A percentile compares a stretch with the other conserved stretches of the same genome.
Evolutionary conservation across 1,140 invertebrate genomes (phyloP).

Genomic region (Ips typographus): DNA sequence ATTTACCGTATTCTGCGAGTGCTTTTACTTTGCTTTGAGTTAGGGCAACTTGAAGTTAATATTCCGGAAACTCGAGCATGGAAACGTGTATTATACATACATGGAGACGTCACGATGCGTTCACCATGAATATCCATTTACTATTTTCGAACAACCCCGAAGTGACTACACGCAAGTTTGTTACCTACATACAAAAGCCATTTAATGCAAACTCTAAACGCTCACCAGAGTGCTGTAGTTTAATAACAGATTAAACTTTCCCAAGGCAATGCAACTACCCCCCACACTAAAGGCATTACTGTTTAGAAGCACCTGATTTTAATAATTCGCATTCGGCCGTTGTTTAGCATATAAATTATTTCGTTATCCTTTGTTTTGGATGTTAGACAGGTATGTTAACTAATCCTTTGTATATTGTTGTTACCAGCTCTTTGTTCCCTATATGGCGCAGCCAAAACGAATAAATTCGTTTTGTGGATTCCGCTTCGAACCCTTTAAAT

Average conservation of each 20-base stretch:
- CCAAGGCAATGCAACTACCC: not conserved
- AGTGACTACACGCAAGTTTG: too few relatives aligned
- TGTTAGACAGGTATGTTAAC: conserved; percentile 31
- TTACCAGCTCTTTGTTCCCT: conserved; percentile 24
- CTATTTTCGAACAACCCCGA: too few relatives aligned
- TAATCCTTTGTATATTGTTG: conserved; percentile 36
- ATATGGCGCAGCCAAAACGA: conserved; percentile 16
- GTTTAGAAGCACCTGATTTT: conserved; percentile 27
- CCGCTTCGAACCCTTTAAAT: not conserved
- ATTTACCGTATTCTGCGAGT: conserved; percentile 14
- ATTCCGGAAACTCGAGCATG: conserved; percentile 17
- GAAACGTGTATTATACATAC: not conserved
- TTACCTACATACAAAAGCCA: too few relatives aligned
- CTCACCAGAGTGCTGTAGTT: not conserved
- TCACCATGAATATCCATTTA: too few relatives aligned
- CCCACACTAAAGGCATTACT: conserved; percentile 18
- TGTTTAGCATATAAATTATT: conserved; percentile 39
- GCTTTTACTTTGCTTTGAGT: conserved; percentile 29
- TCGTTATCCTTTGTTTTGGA: conserved; percentile 34
- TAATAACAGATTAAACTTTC: conserved; percentile 5
- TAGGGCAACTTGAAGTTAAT: conserved; percentile 27
- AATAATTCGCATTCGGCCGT: conserved; percentile 28
- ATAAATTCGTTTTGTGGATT: conserved; percentile 1
- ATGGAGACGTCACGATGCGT: too few relatives aligned
- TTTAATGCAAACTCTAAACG: too few relatives aligned